A percentile compares a stretch with the other conserved stretches of the same genome.
Conservation (phyloP, 2,113 vertebrate species). For the Diadophis punctatus region DNA sequence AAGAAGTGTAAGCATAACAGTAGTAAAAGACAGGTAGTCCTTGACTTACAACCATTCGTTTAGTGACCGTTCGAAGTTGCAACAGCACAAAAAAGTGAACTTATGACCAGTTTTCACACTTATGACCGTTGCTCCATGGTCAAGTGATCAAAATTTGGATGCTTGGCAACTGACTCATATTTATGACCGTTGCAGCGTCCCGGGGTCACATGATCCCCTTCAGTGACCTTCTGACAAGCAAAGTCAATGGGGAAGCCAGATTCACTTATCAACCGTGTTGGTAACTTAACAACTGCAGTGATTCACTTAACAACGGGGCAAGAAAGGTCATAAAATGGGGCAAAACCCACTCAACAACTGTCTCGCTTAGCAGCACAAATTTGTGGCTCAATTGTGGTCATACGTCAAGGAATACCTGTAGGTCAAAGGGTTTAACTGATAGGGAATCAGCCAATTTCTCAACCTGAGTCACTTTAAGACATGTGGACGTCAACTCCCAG, state of each 20-base stretch:
- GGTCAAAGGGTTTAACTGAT: background rate
- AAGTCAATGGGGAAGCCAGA: no score
- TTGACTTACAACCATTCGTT: background rate
- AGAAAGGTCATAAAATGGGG: background rate
- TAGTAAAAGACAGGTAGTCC: background rate
- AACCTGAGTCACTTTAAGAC: background rate
- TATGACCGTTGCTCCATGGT: background rate
- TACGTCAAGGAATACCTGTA: background rate
- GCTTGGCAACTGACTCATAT: background rate
- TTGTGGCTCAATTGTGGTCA: background rate
- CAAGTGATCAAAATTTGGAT: background rate
- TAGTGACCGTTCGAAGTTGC: background rate
- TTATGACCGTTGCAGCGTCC: no score
- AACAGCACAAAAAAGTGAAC: background rate
- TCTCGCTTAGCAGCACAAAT: background rate
- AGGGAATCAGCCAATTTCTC: background rate
- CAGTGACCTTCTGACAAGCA: no score
- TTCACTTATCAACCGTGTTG: no score
- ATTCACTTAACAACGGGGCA: background rate
- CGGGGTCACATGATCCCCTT: no score
- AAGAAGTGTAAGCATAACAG: background rate
- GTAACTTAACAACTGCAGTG: background rate
- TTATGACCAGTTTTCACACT: no score
- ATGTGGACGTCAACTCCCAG: background rate
- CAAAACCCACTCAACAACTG: background rate